Conservation (phyloP, 2,888 invertebrate genomes). For the Thysanoteuthis rhombus region DNA sequence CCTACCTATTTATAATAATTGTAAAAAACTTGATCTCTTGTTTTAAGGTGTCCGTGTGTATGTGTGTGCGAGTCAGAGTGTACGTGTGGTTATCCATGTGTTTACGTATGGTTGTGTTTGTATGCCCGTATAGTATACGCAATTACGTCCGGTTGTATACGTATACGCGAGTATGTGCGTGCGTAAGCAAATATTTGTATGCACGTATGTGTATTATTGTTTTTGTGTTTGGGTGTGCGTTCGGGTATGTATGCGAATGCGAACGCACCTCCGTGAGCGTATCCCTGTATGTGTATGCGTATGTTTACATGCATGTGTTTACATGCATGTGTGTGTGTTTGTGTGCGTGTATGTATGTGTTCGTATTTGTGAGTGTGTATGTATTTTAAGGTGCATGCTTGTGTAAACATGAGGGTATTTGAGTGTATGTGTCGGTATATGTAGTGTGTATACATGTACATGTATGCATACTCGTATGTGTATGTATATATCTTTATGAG, state of each 20-base stretch:
- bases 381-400: background rate
- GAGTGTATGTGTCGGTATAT: no score
- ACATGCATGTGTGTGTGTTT: background rate
- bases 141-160: background rate
- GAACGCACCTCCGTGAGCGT: no score
- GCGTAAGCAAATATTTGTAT: no score
- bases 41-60: background rate
- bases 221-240: no score
- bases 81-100: background rate
- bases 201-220: no score
- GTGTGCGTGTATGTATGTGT: background rate
- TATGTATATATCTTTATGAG: no score
- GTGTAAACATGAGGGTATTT: background rate
- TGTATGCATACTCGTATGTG: no score
- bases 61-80: background rate
- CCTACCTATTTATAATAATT: background rate
- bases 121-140: no score
- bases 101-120: background rate
- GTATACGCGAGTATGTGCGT: background rate
- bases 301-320: background rate
- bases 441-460: no score
- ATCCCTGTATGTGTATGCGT: background rate
- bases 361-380: background rate
- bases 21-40: background rate
- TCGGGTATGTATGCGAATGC: no score